phyloP scores from a whole-genome alignment of 1,140 invertebrate genomes.

The Lepidurus couesii region DNA sequence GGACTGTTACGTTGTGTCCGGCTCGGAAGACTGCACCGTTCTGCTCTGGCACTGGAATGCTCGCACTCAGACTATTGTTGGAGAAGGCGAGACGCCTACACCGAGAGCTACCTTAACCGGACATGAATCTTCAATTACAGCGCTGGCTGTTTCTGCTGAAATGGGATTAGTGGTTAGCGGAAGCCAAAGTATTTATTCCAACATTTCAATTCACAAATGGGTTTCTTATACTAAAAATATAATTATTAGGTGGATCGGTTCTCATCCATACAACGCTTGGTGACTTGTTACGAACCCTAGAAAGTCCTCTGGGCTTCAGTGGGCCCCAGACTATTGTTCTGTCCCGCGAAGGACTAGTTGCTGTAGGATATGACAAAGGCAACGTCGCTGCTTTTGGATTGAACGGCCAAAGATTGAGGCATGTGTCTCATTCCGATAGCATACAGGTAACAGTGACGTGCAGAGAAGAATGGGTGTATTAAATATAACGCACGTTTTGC shows the following conservation, averaged over 20 bases:
- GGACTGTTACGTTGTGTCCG: constrained; percentile 97
- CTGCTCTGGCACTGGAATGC: constrained; percentile 98
- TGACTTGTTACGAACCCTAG: constrained; percentile 86
- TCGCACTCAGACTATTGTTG: constrained; percentile 89
- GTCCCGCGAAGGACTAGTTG: constrained; percentile 92
- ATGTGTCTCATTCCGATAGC: constrained; percentile 88
- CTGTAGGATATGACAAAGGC: constrained; percentile 85
- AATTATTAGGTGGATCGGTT: constrained; percentile 76
- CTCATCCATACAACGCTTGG: constrained; percentile 97
- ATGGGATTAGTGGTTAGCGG: constrained; percentile 95
- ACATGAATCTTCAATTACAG: constrained; percentile 90
- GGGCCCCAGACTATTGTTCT: constrained; percentile 87
- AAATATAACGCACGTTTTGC: not conserved
- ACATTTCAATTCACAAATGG: constrained; percentile 23
- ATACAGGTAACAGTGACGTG: constrained; percentile 64
- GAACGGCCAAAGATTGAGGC: constrained; percentile 77
- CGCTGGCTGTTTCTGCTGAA: constrained; percentile 94
- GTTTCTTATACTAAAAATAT: constrained; percentile 32
- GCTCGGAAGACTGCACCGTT: constrained; percentile 95
- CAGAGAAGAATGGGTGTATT: not conserved
- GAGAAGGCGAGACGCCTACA: constrained; percentile 86
- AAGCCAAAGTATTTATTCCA: constrained; percentile 59
- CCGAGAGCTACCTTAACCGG: constrained; percentile 94
- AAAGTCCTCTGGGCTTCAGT: constrained; percentile 68
- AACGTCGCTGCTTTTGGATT: constrained; percentile 89